Conservation (phyloP, 2,888 invertebrate genomes). For the Tiliacea aurago region DNA sequence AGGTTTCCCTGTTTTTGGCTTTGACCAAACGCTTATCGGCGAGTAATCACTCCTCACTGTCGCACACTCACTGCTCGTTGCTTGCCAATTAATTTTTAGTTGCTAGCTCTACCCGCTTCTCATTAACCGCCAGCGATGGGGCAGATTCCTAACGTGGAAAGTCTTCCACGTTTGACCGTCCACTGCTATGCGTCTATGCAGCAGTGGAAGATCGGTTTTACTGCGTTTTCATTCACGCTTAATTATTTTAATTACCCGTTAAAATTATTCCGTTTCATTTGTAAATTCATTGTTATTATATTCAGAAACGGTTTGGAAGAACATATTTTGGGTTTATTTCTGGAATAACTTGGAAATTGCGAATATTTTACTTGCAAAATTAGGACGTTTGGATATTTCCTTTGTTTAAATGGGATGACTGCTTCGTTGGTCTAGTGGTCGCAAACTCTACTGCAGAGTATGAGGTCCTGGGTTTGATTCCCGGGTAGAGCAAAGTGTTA, state of each 20-base stretch:
- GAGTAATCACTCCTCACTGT: background rate
- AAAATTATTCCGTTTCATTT: constrained; percentile 8
- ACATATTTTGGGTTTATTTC: background rate
- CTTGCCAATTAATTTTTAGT: background rate
- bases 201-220: background rate
- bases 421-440: background rate
- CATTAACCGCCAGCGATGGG: background rate
- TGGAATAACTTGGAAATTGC: background rate
- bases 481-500: no score
- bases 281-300: background rate
- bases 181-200: background rate
- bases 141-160: background rate
- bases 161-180: background rate
- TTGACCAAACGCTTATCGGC: background rate
- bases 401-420: background rate
- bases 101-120: background rate
- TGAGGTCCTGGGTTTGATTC: background rate
- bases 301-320: background rate
- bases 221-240: constrained; percentile 8
- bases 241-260: constrained; percentile 8
- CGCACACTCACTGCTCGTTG: background rate
- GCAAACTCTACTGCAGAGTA: background rate
- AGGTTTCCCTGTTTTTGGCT: background rate
- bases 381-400: background rate
- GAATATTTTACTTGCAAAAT: background rate